These are phyloP conservation scores for Lucilia sericata DNA, from an alignment of 1,140 invertebrate genomes.

Conservation along the genomic window DNA sequence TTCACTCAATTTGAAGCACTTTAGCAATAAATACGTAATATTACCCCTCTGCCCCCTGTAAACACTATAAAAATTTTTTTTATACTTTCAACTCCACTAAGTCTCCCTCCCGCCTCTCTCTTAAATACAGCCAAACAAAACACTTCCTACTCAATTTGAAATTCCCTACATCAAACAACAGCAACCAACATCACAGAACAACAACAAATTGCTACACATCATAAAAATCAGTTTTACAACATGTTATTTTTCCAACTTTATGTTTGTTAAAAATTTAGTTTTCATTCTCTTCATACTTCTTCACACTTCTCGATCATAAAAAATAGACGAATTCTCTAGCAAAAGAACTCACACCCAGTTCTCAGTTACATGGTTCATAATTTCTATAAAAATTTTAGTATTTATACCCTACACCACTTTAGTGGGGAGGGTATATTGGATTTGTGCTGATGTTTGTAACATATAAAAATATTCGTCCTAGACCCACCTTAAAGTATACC, in stretches of 20 bases:
- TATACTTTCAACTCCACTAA: background rate
- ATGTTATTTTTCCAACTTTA: constrained; percentile 16
- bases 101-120: background rate
- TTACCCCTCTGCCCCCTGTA: background rate
- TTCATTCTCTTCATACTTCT: background rate
- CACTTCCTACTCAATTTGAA: background rate
- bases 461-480: too few relatives aligned
- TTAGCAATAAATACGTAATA: background rate
- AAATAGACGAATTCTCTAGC: too few relatives aligned
- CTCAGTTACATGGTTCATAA: constrained; percentile 6
- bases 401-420: too few relatives aligned
- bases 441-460: too few relatives aligned
- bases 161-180: background rate
- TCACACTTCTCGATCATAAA: background rate
- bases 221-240: constrained; percentile 27
- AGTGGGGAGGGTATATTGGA: too few relatives aligned
- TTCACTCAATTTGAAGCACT: background rate
- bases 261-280: background rate
- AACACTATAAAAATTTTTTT: background rate
- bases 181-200: background rate
- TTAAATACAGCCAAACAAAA: background rate
- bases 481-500: too few relatives aligned
- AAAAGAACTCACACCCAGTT: constrained; percentile 9
- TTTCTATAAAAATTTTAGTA: background rate
- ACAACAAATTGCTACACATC: constrained; percentile 24